A percentile compares a stretch with the other conserved stretches of the same genome.
Conservation (phyloP, 2,888 invertebrate species). For the Euzetes globulus region DNA sequence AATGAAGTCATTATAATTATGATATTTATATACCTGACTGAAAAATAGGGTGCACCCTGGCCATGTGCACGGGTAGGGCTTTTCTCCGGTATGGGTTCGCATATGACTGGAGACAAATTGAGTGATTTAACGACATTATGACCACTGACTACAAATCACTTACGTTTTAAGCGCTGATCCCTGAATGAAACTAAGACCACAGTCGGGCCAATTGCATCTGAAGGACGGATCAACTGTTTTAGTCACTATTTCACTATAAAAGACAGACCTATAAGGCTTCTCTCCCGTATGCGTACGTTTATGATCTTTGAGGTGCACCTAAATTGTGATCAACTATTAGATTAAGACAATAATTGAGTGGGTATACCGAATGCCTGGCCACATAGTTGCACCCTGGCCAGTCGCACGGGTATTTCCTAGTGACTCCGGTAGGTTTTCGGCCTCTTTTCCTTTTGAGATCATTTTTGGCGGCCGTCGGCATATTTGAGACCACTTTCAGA, state of each 20-base stretch:
- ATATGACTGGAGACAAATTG: slow-evolving; percentile 45
- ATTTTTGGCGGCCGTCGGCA: not conserved
- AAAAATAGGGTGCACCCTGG: slow-evolving; percentile 49
- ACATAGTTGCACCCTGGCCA: slow-evolving; percentile 33
- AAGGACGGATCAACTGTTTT: not conserved
- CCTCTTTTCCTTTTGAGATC: not conserved
- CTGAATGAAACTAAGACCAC: slow-evolving; percentile 32
- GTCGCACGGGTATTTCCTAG: slow-evolving; percentile 33
- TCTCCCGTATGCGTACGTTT: slow-evolving; percentile 32
- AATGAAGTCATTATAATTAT: not conserved
- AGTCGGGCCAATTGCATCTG: slow-evolving; percentile 34
- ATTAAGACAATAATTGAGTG: too few species aligned
- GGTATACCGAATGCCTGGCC: slow-evolving; percentile 10
- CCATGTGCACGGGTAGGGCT: slow-evolving; percentile 31
- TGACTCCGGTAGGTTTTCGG: slow-evolving; percentile 3
- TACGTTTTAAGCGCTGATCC: slow-evolving; percentile 28
- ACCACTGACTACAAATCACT: not conserved
- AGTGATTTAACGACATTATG: too few species aligned
- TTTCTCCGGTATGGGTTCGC: slow-evolving; percentile 45
- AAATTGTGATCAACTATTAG: not conserved
- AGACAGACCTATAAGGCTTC: slow-evolving; percentile 24
- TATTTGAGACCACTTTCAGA: not conserved
- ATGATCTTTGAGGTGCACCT: slow-evolving; percentile 32
- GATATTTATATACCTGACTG: slow-evolving; percentile 42
- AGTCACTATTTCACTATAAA: not conserved